Evolutionary conservation across 2,113 vertebrate species (phyloP).

Genomic region (Chelonoidis abingdonii): DNA sequence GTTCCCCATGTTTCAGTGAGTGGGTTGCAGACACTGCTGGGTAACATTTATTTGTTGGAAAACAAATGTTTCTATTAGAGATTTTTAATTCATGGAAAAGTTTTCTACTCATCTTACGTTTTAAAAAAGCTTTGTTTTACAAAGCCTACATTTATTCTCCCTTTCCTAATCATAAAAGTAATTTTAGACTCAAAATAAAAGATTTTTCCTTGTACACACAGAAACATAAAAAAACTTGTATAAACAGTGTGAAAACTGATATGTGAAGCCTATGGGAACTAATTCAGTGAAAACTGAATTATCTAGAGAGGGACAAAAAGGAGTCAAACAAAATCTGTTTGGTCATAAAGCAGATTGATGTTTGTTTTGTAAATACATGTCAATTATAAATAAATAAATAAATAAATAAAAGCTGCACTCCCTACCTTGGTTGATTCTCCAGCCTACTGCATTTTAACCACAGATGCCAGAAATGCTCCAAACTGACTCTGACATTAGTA

Average conservation of each 20-base stretch:
- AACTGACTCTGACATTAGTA: not conserved
- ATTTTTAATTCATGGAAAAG: not conserved
- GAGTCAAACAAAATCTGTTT: not conserved
- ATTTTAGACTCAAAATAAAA: not conserved
- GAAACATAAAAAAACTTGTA: not conserved
- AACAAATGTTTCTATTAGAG: not conserved
- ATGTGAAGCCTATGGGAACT: not conserved
- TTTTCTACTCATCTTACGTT: not conserved
- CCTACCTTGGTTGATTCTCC: rapidly evolving
- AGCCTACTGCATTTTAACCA: not conserved
- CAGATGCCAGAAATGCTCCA: not conserved
- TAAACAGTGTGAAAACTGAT: not conserved
- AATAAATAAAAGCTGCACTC: not conserved
- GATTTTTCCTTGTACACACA: not conserved
- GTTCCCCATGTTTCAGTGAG: not conserved
- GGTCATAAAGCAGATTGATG: not conserved
- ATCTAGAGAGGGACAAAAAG: not conserved
- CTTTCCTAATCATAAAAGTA: not conserved
- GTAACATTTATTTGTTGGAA: not conserved
- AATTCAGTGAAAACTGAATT: not conserved
- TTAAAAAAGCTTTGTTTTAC: not conserved
- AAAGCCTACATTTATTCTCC: not conserved
- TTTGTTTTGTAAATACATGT: not conserved
- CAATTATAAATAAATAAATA: not conserved
- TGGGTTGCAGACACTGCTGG: not conserved